Evolutionary conservation across 2,888 invertebrate species (phyloP).

Genomic region (Empis stercorea): DNA sequence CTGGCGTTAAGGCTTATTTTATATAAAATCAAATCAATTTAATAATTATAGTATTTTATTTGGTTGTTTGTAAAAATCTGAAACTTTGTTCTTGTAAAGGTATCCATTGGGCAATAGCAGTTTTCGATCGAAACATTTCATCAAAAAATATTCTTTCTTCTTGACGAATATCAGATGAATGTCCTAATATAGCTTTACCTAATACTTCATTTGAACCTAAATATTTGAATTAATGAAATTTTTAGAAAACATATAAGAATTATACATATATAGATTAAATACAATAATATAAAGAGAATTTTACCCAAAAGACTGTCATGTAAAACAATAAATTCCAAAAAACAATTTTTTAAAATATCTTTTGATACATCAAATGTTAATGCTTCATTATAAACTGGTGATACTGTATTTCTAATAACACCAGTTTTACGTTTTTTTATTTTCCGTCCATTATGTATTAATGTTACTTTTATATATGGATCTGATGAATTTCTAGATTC

Average conservation of each 20-base stretch:
- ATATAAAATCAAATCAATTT: no score
- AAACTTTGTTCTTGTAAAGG: constrained; percentile 40
- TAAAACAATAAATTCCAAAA: constrained; percentile 45
- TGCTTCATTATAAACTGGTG: constrained; percentile 87
- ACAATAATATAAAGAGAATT: not conserved
- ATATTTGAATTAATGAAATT: no score
- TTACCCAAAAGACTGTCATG: constrained; percentile 46
- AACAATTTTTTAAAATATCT: constrained; percentile 42
- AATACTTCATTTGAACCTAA: constrained; percentile 43
- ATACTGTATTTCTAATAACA: constrained; percentile 73
- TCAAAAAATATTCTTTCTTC: constrained; percentile 42
- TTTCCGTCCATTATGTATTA: constrained; percentile 75
- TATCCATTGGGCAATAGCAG: constrained; percentile 46
- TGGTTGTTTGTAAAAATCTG: no score
- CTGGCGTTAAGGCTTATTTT: no score
- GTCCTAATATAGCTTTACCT: constrained; percentile 41
- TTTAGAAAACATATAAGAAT: no score
- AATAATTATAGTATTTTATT: no score
- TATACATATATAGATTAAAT: not conserved
- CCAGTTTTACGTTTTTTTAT: constrained; percentile 90
- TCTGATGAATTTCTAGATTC: constrained; percentile 83
- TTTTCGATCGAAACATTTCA: constrained; percentile 43
- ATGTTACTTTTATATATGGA: constrained; percentile 86
- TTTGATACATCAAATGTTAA: constrained; percentile 81
- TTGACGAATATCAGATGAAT: constrained; percentile 32